Base-by-base conservation (phyloP, 1,140 invertebrate genomes). In the Dendrolimus kikuchii region DNA sequence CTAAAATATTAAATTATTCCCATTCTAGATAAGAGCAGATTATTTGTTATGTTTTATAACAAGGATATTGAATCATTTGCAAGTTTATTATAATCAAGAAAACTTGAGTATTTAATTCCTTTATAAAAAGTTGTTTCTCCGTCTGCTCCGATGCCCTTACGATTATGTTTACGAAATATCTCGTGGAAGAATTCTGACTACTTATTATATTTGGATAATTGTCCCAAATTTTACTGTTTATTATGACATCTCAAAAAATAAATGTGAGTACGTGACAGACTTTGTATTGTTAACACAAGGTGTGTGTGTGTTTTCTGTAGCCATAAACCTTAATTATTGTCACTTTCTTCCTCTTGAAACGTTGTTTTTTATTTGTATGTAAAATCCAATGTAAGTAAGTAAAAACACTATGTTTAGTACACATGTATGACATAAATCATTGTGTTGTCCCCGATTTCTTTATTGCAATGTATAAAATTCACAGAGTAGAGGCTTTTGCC, bases 161-260 rank as follows among this genome's bases (percentile, higher is more conserved):
- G 78, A 78, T 79, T 79, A 44, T 47, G 62, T 56, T 81, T 80
- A 74, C 71, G 77, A 77, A 83, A 83, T 67, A 44, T 46, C 40
- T 52, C 77, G 79, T 79, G 75, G 47, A 74, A 70, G 69, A 73
- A 82, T 82, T 70, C 62, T 49, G 43, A 60, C 60, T 59, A 59
- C 58, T 62, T 51, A 49, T 42, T 48, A 37, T 60, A 53, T 71
- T 62, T 57, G 54, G 44, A 57, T 66, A 62, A 70, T 68, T 71
- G 67, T 62, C 58, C 54, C 51, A 40, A 56, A 59, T 57, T 55
- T 58, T 51, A 40, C 51, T 47, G 40, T 61, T 54, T 53, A 10
- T n/a, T 52, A 49, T 55, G 50, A 56, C 38, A 53, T 43, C 51
- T 61, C 10, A 37, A 48, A 53, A 40, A 44, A 54, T 55, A 55